Base-by-base conservation (phyloP, 2,888 invertebrate genomes). In the Drosophila flavopinicola region DNA sequence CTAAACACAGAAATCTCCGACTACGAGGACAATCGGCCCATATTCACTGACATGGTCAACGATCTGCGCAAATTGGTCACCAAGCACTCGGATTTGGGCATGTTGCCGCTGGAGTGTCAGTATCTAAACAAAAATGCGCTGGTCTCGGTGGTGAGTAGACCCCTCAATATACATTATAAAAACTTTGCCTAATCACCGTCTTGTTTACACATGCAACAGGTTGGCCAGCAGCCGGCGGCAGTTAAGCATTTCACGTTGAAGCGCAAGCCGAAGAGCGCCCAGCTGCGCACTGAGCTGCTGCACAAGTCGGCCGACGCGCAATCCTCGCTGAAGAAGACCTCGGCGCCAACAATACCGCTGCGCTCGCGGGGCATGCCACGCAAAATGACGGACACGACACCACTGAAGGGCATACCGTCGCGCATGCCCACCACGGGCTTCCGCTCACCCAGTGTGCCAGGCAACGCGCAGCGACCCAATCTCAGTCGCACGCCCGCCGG, bases 301-400 rank as follows among this genome's bases (percentile, higher is more conserved):
- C 97, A 97, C 79, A 98, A 98, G 91, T 97, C 98, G 0, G 94
- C 94, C 0, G 98, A 98, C 91, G 97, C 96, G 1, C 95, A 96
- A 39, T 96, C 94, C 30, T 97, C 96, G 90, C 92, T 97, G 84
- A 97, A 98, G 92, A 97, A 97, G 89, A 94, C 95, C 5, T 95
- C 96, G 48, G 96, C 97, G 0, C 96, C 97, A 0, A 96, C 97
- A 0, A 96, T 98, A 78, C 97, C 98, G 0, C 94, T 98, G 2
- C 92, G 97, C 69, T 96, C 96, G 15, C 92, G 96, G 65, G 96
- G 95, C 75, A 96, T 97, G 95, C 98, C 98, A 0, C 94, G 98
- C 83, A 98, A 98, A 93, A 97, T 98, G 97, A 98, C 98, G 83
- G 98, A 98, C 88, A 96, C 97, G 32, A 97, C 98, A 1, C 98